phyloP scores from a whole-genome alignment of 2,888 invertebrate species.

The Salpingus planirostris region DNA sequence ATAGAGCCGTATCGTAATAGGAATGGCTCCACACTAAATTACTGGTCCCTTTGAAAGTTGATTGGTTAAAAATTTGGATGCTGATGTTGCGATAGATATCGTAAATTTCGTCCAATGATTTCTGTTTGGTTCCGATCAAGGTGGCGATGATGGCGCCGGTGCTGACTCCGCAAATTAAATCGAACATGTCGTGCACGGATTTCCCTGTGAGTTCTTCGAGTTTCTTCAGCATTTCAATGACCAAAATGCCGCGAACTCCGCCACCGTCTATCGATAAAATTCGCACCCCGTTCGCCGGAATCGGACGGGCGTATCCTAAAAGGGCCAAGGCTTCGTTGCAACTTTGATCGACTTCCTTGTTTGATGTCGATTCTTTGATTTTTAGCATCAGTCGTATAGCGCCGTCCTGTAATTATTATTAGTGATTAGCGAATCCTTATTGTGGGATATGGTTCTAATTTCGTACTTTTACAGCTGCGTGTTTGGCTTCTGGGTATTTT shows the following conservation, averaged over 20 bases:
- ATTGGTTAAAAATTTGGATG: constrained; percentile 56
- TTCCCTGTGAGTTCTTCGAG: constrained; percentile 63
- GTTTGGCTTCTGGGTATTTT: constrained; percentile 63
- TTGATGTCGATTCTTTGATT: constrained; percentile 38
- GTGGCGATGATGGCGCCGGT: constrained; percentile 59
- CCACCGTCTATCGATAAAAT: constrained; percentile 84
- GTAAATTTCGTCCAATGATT: constrained; percentile 51
- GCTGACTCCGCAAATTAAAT: constrained; percentile 75
- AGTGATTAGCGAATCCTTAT: not conserved
- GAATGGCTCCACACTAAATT: constrained; percentile 73
- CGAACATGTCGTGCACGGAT: constrained; percentile 68
- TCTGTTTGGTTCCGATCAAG: constrained; percentile 46
- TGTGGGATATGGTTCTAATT: not conserved
- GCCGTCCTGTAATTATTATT: constrained; percentile 47
- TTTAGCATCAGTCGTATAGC: constrained; percentile 55
- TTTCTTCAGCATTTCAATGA: constrained; percentile 69
- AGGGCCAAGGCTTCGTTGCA: constrained; percentile 51
- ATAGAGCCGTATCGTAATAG: constrained; percentile 76
- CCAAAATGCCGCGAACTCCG: constrained; percentile 75
- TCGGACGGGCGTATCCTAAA: constrained; percentile 60
- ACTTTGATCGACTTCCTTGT: constrained; percentile 27
- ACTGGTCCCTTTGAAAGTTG: constrained; percentile 57
- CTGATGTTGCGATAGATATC: constrained; percentile 51
- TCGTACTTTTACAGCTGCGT: constrained; percentile 60
- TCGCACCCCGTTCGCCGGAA: constrained; percentile 63